These are phyloP conservation scores for Montipora capitata DNA, from an alignment of 92 coral and sea anemone genomes.

Conservation along the genomic window DNA sequence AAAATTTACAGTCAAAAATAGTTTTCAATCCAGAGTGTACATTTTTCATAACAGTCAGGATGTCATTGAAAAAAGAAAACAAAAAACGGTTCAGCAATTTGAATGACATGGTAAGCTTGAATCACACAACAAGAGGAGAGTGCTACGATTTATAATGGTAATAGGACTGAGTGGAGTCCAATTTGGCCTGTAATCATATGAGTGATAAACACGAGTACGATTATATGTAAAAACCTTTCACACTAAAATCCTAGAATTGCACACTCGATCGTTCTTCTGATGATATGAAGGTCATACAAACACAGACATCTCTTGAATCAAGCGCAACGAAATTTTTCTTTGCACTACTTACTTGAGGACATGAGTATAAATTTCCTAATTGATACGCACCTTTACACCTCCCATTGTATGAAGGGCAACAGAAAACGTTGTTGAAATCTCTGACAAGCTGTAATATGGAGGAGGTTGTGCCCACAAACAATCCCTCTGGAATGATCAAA, in stretches of 20 bases:
- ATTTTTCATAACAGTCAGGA: too few relatives aligned
- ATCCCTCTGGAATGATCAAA: background rate
- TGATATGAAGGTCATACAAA: background rate
- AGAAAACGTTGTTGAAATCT: slow-evolving; percentile 51
- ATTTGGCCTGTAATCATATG: too few relatives aligned
- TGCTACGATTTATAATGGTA: background rate
- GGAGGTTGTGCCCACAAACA: slow-evolving; percentile 55
- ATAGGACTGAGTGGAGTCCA: too few relatives aligned
- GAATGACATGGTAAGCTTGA: slow-evolving; percentile 7
- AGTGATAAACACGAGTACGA: too few relatives aligned
- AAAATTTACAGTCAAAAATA: too few relatives aligned
- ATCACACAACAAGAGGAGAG: background rate
- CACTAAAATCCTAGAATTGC: background rate
- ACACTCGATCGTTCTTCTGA: background rate
- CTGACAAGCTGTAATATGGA: slow-evolving; percentile 37
- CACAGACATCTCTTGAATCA: slow-evolving; percentile 3
- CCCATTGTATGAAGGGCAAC: slow-evolving; percentile 41
- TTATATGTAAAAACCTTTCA: background rate
- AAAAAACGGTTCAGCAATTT: background rate
- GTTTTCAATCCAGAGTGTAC: too few relatives aligned
- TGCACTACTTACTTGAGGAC: slow-evolving; percentile 4
- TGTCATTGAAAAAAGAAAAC: background rate
- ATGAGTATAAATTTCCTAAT: slow-evolving; percentile 6
- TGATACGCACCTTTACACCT: slow-evolving; percentile 17
- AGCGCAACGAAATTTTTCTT: background rate